These are phyloP conservation scores for Mola mola DNA, from an alignment of 2,113 vertebrate species.

Conservation along the genomic window DNA sequence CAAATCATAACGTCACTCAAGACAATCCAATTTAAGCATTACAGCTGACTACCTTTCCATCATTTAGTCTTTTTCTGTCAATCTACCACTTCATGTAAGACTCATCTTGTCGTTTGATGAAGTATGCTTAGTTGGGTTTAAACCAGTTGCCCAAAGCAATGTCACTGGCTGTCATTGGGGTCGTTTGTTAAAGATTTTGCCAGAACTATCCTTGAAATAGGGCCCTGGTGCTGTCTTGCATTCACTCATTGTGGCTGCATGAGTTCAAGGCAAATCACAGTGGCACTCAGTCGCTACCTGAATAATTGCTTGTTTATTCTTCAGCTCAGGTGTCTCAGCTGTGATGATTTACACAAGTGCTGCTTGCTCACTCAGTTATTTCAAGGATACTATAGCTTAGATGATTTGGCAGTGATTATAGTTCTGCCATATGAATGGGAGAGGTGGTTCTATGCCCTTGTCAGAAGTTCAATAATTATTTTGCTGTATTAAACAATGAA, in stretches of 20 bases:
- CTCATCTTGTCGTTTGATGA: neutral
- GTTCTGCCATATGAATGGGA: constrained; percentile 5
- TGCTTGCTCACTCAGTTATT: constrained; percentile 17
- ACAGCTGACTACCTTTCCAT: too few species aligned
- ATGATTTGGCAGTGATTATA: constrained; percentile 27
- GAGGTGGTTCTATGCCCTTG: neutral
- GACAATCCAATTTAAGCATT: too few species aligned
- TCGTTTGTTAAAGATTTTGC: constrained; percentile 30
- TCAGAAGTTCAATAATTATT: too few species aligned
- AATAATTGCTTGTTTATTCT: constrained; percentile 38
- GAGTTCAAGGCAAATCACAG: constrained; percentile 13
- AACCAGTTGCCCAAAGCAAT: constrained; percentile 12
- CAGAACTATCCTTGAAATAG: constrained; percentile 3
- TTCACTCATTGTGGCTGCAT: neutral
- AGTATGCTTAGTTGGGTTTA: neutral
- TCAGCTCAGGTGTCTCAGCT: constrained; percentile 44
- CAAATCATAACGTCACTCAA: too few species aligned
- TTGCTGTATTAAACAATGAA: too few species aligned
- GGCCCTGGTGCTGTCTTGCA: neutral
- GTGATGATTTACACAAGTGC: constrained; percentile 36
- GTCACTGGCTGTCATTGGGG: constrained; percentile 2
- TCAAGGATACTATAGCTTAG: constrained; percentile 27
- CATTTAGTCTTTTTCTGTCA: too few species aligned
- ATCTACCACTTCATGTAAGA: too few species aligned
- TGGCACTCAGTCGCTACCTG: neutral